Conservation (phyloP, 2,888 invertebrate species). For the Aelia acuminata region DNA sequence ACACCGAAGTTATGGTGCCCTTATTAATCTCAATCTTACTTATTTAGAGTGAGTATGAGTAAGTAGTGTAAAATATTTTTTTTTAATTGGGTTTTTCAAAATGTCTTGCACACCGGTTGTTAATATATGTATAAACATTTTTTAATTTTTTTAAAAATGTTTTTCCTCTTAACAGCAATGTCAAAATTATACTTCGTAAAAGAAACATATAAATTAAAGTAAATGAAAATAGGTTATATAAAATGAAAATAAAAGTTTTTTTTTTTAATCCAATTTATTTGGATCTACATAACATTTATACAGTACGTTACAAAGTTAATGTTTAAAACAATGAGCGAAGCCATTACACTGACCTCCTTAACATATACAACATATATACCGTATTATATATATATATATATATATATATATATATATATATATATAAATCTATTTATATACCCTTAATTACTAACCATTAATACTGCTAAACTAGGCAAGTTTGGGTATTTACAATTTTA, state of each 20-base stretch:
- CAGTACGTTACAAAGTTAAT: slow-evolving; percentile 61
- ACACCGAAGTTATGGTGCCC: too few relatives aligned
- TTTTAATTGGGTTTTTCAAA: too few relatives aligned
- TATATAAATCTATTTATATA: slow-evolving; percentile 48
- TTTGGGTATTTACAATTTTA: slow-evolving; percentile 63
- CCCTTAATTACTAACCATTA: slow-evolving; percentile 52
- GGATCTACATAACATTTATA: slow-evolving; percentile 61
- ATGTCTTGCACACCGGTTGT: too few relatives aligned
- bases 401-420: slow-evolving; percentile 40
- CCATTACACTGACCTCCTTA: slow-evolving; percentile 44
- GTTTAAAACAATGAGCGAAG: slow-evolving; percentile 59
- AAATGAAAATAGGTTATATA: neutral
- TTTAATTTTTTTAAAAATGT: too few relatives aligned
- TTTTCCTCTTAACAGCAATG: neutral
- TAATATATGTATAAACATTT: too few relatives aligned
- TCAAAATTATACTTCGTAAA: too few relatives aligned
- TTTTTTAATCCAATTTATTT: slow-evolving; percentile 56
- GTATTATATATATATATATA: slow-evolving; percentile 51
- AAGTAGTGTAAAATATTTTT: too few relatives aligned
- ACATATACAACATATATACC: slow-evolving; percentile 58
- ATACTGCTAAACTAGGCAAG: slow-evolving; percentile 59
- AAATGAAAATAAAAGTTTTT: neutral
- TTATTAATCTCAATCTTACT: too few relatives aligned
- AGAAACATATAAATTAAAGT: neutral
- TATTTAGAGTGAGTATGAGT: too few relatives aligned